These are phyloP conservation scores for Portevinia maculata DNA, from an alignment of 2,888 invertebrate species.

Conservation along the genomic window DNA sequence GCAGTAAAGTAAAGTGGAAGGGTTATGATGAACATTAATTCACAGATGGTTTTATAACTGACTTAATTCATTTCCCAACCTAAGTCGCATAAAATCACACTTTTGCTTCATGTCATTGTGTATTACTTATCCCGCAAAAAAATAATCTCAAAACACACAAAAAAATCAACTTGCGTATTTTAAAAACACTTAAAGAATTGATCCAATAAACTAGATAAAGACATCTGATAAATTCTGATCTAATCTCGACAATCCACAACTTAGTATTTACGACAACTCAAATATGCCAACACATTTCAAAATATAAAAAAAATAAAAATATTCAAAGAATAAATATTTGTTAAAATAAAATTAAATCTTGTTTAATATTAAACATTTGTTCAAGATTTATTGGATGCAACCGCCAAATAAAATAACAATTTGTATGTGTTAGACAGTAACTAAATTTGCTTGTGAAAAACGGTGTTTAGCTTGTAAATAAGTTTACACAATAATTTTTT, in stretches of 20 bases:
- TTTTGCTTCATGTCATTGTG: constrained; percentile 12
- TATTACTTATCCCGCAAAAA: constrained; percentile 27
- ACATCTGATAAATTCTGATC: constrained; percentile 34
- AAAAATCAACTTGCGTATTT: constrained; percentile 44
- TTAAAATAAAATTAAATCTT: constrained; percentile 29
- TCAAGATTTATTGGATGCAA: constrained; percentile 44
- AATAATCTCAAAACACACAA: constrained; percentile 13
- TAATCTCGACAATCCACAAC: constrained; percentile 31
- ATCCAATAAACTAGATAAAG: constrained; percentile 53
- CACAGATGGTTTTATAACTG: too few species aligned
- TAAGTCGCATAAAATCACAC: constrained; percentile 11
- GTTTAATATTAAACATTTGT: constrained; percentile 19
- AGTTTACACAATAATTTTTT: constrained; percentile 1
- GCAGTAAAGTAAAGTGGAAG: too few species aligned
- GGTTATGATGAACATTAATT: too few species aligned
- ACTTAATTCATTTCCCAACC: constrained; percentile 38
- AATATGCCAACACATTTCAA: neutral
- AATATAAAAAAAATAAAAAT: constrained; percentile 2
- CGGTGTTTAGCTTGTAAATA: constrained; percentile 5
- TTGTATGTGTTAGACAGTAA: constrained; percentile 18
- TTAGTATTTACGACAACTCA: neutral
- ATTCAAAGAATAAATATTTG: constrained; percentile 33
- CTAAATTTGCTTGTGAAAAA: constrained; percentile 2
- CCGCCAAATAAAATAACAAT: constrained; percentile 23
- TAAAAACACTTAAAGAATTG: constrained; percentile 11